Evolutionary conservation across 2,888 invertebrate genomes (phyloP).

Genomic region (Drosophila pseudotalamancana): DNA sequence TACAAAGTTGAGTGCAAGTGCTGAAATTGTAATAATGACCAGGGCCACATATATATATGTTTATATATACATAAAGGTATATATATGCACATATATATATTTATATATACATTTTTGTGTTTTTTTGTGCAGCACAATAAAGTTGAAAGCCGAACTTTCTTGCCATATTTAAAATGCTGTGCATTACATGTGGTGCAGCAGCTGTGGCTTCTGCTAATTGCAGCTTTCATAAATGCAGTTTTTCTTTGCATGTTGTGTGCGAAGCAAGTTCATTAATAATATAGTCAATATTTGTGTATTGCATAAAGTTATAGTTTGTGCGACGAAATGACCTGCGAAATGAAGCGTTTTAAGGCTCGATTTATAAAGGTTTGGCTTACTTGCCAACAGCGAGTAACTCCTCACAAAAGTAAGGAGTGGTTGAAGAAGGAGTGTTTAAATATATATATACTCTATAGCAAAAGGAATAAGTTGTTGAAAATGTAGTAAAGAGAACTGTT

Average conservation of each 20-base stretch:
- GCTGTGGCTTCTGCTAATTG: conserved; percentile 29
- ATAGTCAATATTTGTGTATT: neutral
- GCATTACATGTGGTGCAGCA: conserved; percentile 6
- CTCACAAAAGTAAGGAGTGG: too few relatives aligned
- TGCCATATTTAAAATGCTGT: conserved; percentile 31
- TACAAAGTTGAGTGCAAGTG: conserved; percentile 53
- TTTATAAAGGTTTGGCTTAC: too few relatives aligned
- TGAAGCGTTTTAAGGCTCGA: too few relatives aligned
- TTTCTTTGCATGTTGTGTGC: neutral
- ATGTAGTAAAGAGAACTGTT: too few relatives aligned
- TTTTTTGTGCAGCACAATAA: neutral
- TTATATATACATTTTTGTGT: conserved; percentile 2
- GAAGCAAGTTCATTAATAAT: conserved; percentile 15
- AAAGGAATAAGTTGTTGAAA: too few relatives aligned
- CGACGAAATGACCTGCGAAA: too few relatives aligned
- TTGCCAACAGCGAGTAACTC: too few relatives aligned
- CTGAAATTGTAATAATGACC: conserved; percentile 50
- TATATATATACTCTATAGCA: too few relatives aligned
- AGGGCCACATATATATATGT: neutral
- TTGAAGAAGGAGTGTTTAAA: too few relatives aligned
- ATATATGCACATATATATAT: conserved; percentile 3
- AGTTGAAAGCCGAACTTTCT: conserved; percentile 22
- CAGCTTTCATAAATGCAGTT: conserved; percentile 11
- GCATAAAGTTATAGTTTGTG: neutral
- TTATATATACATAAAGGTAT: neutral